phyloP scores from a whole-genome alignment of 2,888 invertebrate genomes.

The Prosopocoilus inquinatus region DNA sequence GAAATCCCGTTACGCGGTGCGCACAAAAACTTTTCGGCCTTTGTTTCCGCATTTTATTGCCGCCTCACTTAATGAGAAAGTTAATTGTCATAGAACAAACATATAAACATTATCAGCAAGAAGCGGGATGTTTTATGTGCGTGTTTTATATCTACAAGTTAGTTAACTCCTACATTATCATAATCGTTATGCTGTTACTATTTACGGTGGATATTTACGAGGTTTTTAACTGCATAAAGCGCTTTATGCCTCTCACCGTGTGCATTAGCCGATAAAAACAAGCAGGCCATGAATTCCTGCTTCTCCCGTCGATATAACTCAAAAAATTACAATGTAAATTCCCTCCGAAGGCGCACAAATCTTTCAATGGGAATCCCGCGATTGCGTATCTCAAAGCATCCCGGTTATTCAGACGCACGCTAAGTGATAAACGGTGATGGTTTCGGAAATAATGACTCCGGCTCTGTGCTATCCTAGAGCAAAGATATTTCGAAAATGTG shows the following conservation, averaged over 20 bases:
- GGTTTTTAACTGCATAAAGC: background rate
- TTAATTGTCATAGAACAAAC: no score
- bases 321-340: slow-evolving; percentile 1
- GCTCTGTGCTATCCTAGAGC: no score
- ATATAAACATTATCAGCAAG: no score
- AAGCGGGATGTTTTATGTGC: no score
- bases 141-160: no score
- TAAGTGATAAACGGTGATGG: background rate
- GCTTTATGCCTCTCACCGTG: background rate
- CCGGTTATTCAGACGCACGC: slow-evolving; percentile 3
- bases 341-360: background rate
- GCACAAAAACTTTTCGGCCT: no score
- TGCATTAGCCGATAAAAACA: background rate
- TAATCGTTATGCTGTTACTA: background rate
- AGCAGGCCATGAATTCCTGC: background rate
- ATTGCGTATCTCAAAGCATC: background rate
- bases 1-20: no score
- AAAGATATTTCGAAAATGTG: no score
- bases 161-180: no score
- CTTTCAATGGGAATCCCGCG: background rate
- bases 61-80: no score
- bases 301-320: background rate
- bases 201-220: background rate
- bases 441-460: background rate
- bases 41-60: no score